Evolutionary conservation across 2,113 vertebrate species (phyloP), one percentile per base, ranked within the genome.

Genomic region (Cyphomyrus discorhynchus): DNA sequence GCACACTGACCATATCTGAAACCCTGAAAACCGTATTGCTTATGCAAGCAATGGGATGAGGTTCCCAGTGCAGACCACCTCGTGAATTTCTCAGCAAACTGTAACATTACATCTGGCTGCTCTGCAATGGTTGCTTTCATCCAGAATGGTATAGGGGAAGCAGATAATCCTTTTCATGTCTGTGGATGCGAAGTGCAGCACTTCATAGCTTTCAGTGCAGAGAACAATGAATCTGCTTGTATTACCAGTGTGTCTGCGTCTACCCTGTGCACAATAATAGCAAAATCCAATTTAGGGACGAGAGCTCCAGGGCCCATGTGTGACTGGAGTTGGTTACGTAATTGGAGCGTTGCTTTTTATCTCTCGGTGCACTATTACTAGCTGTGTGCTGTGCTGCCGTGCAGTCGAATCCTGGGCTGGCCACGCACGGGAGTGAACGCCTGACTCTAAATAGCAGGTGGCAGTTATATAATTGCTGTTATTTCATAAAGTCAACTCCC

Each of bases 1-100:
- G 27, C 90, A 93, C 83, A 88, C 90, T 84, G 88, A 90, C 90
- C 91, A 89, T 92, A 93, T 94, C 92, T 90, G 90, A 92, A 90
- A 91, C 92, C 77, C 47, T 47, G 88, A 66, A 70, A 89, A 89
- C 91, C 91, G 89, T 90, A 93, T 89, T 91, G 92, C 91, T 91
- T 89, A 87, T 90, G 88, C 90, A 92, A 88, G 88, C 7, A 19
- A 52, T 66, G 85, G 90, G 88, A 93, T 91, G 91, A 90, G 86
- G 89, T 92, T 93, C 91, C 90, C 93, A 91, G 74, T 62, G 90
- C 86, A 47, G 89, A 62, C 86, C 88, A 86, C 87, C 92, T 86
- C 91, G 88, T 15, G 82, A 35, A 82, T n/a, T 19, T 42, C 74
- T 80, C 74, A 6, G 31, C 74, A 42, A 42, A 47, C 56, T 49